These are phyloP conservation scores for Gonioctena quinquepunctata DNA, from an alignment of 1,140 invertebrate genomes.

Conservation along the genomic window DNA sequence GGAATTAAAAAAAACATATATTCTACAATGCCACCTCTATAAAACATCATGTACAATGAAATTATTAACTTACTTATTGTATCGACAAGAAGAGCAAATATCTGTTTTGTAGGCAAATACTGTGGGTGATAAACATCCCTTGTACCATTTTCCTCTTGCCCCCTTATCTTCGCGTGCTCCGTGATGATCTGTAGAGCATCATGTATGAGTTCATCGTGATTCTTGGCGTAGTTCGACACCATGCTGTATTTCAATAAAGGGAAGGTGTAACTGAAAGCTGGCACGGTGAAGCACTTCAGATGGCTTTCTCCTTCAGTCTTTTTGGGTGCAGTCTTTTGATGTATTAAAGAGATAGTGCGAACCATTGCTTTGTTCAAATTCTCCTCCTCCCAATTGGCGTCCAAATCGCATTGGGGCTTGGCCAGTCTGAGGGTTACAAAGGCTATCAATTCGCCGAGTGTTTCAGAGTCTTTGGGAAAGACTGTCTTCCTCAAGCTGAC, in stretches of 20 bases:
- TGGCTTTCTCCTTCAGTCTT: conserved; percentile 23
- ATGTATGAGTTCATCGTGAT: conserved; percentile 64
- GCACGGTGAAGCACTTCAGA: conserved; percentile 62
- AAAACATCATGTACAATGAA: too few species aligned
- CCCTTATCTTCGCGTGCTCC: conserved; percentile 70
- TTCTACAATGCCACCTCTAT: too few species aligned
- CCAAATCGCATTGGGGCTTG: conserved; percentile 79
- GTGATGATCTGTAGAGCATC: conserved; percentile 72
- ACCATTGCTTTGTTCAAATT: conserved; percentile 52
- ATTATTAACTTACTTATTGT: conserved; percentile 69
- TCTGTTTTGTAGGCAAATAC: conserved; percentile 77
- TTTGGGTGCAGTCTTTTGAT: conserved; percentile 51
- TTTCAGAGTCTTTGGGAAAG: conserved; percentile 56
- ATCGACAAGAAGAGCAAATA: conserved; percentile 80
- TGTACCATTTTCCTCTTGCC: conserved; percentile 49
- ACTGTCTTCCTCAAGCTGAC: conserved; percentile 61
- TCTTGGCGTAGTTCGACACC: conserved; percentile 54
- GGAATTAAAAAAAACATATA: too few species aligned
- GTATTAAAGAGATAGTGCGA: conserved; percentile 65
- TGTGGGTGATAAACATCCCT: conserved; percentile 70
- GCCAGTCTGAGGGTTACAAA: conserved; percentile 70
- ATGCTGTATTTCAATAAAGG: conserved; percentile 75
- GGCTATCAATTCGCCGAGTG: conserved; percentile 64
- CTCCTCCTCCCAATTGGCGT: conserved; percentile 77
- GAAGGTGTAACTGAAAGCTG: conserved; percentile 82